These are phyloP conservation scores for Aphelenchoides bicaudatus DNA, from an alignment of 2,888 invertebrate genomes.

Conservation along the genomic window DNA sequence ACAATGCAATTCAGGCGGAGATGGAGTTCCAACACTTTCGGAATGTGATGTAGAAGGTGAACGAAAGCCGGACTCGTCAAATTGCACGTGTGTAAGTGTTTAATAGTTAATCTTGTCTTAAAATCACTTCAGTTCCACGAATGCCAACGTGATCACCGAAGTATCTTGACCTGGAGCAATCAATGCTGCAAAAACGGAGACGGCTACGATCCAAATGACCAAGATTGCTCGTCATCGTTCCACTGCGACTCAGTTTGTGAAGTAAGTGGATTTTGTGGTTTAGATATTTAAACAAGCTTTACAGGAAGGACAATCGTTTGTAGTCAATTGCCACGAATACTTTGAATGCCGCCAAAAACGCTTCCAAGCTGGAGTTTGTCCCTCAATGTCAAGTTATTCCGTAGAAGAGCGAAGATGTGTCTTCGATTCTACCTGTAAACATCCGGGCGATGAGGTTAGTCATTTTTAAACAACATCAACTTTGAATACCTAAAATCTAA, in stretches of 20 bases:
- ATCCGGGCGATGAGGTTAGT: slow-evolving; percentile 7
- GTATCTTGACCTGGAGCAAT: not conserved
- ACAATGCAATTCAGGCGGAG: too few species aligned
- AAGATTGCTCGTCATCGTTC: not conserved
- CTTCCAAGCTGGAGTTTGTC: slow-evolving; percentile 4
- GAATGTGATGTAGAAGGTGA: slow-evolving; percentile 2
- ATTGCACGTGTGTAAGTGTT: slow-evolving; percentile 8
- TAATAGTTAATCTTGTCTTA: not conserved
- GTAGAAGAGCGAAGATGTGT: not conserved
- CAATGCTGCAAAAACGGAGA: not conserved
- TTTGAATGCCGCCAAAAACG: slow-evolving; percentile 1
- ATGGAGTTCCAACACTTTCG: not conserved
- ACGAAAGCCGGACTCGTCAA: slow-evolving; percentile 7
- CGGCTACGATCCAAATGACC: slow-evolving; percentile 5
- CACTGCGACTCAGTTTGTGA: not conserved
- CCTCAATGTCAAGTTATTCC: not conserved
- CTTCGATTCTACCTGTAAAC: slow-evolving; percentile 5
- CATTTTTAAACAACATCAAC: too few species aligned
- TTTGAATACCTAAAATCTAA: too few species aligned
- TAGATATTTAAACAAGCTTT: too few species aligned
- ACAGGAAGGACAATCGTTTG: slow-evolving; percentile 6
- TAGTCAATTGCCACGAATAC: slow-evolving; percentile 7
- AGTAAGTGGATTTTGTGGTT: too few species aligned
- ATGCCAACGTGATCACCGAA: not conserved
- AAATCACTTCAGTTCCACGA: not conserved